These are phyloP conservation scores for Heliconius melpomene DNA, from an alignment of 1,140 invertebrate genomes.

Conservation along the genomic window DNA sequence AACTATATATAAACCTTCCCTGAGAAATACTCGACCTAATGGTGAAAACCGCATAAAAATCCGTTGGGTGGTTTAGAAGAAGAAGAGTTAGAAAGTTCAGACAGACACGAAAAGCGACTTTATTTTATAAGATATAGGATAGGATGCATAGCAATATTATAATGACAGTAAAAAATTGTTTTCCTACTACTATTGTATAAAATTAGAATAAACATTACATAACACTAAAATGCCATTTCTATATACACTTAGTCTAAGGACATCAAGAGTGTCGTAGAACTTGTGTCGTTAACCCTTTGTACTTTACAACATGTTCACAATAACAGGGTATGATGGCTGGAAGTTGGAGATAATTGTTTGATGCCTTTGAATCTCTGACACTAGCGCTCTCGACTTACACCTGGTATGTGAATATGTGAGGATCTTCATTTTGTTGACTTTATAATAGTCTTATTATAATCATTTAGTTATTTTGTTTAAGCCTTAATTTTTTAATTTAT, in stretches of 20 bases:
- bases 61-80: too few relatives aligned
- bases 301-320: constrained; percentile 32
- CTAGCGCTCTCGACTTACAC: background rate
- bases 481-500: too few relatives aligned
- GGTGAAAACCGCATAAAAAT: too few relatives aligned
- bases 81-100: too few relatives aligned
- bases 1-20: too few relatives aligned
- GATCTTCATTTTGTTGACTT: background rate
- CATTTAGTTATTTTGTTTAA: background rate
- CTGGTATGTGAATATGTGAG: constrained; percentile 13
- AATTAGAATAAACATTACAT: background rate
- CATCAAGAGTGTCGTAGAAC: background rate
- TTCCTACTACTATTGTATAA: too few relatives aligned
- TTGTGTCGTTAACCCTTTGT: constrained; percentile 32
- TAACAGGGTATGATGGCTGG: constrained; percentile 30
- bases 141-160: too few relatives aligned
- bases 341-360: constrained; percentile 31
- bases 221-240: background rate
- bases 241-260: background rate
- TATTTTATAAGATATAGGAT: too few relatives aligned
- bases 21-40: too few relatives aligned
- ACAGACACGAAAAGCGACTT: too few relatives aligned
- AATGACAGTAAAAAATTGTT: too few relatives aligned
- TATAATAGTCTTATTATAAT: background rate
- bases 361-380: constrained; percentile 24